Conservation (phyloP, 2,113 vertebrate genomes). For the Nannospalax galili region DNA sequence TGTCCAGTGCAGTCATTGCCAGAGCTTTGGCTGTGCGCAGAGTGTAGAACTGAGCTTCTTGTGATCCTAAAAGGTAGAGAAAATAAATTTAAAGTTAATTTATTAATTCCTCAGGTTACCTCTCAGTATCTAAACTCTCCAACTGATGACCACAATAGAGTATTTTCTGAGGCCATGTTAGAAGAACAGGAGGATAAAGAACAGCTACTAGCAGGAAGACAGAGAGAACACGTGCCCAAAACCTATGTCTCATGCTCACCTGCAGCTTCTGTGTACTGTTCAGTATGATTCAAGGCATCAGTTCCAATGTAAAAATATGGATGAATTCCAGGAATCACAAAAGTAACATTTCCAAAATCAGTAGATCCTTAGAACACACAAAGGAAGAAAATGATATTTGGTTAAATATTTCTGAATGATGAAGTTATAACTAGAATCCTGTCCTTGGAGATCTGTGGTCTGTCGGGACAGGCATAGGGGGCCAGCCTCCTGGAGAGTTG, state of each 20-base stretch:
- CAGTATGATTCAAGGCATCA: slow-evolving; percentile 91
- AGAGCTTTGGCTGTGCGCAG: slow-evolving; percentile 91
- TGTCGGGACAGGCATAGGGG: background rate
- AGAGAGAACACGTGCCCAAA: background rate
- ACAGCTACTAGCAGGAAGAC: background rate
- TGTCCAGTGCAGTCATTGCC: slow-evolving; percentile 93
- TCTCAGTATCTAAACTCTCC: background rate
- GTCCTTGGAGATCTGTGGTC: background rate
- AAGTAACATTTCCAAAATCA: slow-evolving; percentile 93
- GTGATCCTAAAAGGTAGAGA: slow-evolving; percentile 85
- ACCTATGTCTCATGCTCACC: slow-evolving; percentile 81
- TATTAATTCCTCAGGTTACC: background rate
- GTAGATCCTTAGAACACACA: slow-evolving; percentile 89
- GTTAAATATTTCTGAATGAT: background rate
- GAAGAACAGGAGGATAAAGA: background rate
- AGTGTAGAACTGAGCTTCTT: slow-evolving; percentile 91
- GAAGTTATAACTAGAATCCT: background rate
- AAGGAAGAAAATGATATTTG: background rate
- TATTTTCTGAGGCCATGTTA: background rate
- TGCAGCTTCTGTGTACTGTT: slow-evolving; percentile 91
- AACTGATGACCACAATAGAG: background rate
- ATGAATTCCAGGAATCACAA: slow-evolving; percentile 91
- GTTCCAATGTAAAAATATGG: slow-evolving; percentile 93
- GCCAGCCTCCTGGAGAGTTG: background rate
- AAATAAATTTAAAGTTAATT: background rate